Evolutionary conservation across 2,113 vertebrate genomes (phyloP), one percentile per base, ranked within the genome.

Genomic region (Dasyprocta punctata): DNA sequence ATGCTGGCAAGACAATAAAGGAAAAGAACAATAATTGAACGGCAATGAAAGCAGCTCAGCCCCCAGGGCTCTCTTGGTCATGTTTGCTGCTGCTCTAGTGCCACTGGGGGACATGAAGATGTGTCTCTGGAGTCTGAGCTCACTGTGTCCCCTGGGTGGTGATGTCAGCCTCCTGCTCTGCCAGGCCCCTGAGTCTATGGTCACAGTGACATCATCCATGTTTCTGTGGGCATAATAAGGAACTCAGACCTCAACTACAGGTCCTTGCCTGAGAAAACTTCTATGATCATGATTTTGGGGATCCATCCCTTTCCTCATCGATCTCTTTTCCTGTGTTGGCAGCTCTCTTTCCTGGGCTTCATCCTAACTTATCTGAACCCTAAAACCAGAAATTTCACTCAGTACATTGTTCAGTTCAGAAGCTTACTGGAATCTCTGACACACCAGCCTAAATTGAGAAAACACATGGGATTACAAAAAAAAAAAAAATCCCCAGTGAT

Each of bases 191-290:
- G 63, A 81, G 87, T 54, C 81, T 88, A 86, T 87, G 93, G 9
- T 61, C 86, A 88, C 80, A 87, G n/a, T 97, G 97, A 97, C 90
- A 80, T 96, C 97, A 98, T 52, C 89, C 81, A 7, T 61, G 85
- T 92, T 88, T 92, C 71, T 71, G 52, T 54, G 49, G 52, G 36
- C 63, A 85, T 75, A 80, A 60, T 10, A 84, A 96, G 61, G 61
- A 90, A 93, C 63, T 83, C 80, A 90, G 96, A 86, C 22, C 78
- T 90, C 5, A 0, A 60, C 33, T 41, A 44, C 26, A 28, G 47
- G 28, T 19, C 5, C 17, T 84, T 92, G 73, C 77, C 90, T 83
- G 52, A 92, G 44, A 71, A 87, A 87, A 54, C 16, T 41, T 80
- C 47, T 81, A 33, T 44, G 20, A 86, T 77, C 19, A 1, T 47